phyloP scores from a whole-genome alignment of 2,113 vertebrate species.

The Tychaedon coryphoeus region DNA sequence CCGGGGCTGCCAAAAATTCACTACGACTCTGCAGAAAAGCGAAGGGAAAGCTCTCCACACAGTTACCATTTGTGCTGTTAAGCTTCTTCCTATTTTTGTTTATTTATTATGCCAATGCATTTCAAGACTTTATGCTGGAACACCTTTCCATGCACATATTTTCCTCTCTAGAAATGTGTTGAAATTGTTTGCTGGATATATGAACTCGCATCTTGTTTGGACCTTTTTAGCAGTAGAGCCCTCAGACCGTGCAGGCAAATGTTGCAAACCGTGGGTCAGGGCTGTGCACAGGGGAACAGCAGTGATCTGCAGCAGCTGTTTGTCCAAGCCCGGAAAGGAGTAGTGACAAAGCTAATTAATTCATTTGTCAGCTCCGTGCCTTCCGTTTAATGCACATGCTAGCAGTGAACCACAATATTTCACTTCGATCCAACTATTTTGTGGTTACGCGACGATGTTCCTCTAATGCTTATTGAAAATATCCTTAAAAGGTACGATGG shows the following conservation, averaged over 20 bases:
- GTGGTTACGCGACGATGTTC: not conserved
- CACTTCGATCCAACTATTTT: not conserved
- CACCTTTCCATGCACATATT: not conserved
- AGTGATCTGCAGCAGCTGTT: not conserved
- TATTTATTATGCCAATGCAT: not conserved
- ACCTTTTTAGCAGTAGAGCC: not conserved
- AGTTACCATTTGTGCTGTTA: not conserved
- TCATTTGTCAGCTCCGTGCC: not conserved
- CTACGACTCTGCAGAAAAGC: not conserved
- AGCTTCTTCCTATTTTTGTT: not conserved
- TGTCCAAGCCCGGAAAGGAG: not conserved
- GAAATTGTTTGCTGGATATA: not conserved
- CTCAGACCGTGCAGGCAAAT: not conserved
- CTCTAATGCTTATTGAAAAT: not conserved
- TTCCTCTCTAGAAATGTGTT: not conserved
- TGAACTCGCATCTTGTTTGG: not conserved
- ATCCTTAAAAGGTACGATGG: not conserved
- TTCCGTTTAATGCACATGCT: not conserved
- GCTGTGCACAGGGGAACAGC: not conserved
- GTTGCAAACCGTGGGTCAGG: not conserved
- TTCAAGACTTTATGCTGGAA: not conserved
- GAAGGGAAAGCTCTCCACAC: not conserved
- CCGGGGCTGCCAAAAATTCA: not conserved
- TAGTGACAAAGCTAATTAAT: not conserved
- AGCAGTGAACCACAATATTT: not conserved